These are phyloP conservation scores for Oncorhynchus mykiss DNA, from an alignment of 2,113 vertebrate species.

Conservation along the genomic window DNA sequence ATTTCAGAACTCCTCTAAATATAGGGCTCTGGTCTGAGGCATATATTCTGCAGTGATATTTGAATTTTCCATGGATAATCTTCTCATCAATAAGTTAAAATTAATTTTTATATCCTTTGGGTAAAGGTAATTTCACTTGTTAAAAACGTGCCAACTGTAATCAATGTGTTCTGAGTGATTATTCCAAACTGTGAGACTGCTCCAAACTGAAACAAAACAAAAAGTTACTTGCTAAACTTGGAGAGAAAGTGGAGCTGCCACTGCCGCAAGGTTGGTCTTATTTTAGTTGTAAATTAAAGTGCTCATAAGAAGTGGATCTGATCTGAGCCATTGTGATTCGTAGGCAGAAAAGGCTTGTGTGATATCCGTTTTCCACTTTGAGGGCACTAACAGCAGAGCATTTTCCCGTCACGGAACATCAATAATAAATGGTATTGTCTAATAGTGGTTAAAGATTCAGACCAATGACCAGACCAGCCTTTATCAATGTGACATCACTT, in stretches of 20 bases:
- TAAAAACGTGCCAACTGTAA: no score
- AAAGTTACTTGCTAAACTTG: background rate
- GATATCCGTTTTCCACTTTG: background rate
- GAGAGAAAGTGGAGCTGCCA: background rate
- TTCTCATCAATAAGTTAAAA: no score
- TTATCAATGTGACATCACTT: slow-evolving; percentile 3
- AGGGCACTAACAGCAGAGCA: background rate
- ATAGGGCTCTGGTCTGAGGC: no score
- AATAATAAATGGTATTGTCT: slow-evolving; percentile 9
- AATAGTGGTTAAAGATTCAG: slow-evolving; percentile 1
- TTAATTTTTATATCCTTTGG: background rate
- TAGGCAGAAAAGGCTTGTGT: background rate
- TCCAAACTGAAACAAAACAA: no score
- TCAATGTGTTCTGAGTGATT: no score
- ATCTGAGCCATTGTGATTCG: slow-evolving; percentile 9
- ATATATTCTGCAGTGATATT: no score
- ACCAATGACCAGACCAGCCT: background rate
- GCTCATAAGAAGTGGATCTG: slow-evolving; percentile 9
- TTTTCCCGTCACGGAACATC: background rate
- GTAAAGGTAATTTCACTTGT: background rate
- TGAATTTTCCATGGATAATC: no score
- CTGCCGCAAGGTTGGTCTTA: background rate
- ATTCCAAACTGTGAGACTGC: no score
- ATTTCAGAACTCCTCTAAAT: no score
- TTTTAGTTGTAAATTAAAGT: slow-evolving; percentile 23